Conservation (phyloP, 1,140 invertebrate species). For the Hyposmocoma kahamanoa region DNA sequence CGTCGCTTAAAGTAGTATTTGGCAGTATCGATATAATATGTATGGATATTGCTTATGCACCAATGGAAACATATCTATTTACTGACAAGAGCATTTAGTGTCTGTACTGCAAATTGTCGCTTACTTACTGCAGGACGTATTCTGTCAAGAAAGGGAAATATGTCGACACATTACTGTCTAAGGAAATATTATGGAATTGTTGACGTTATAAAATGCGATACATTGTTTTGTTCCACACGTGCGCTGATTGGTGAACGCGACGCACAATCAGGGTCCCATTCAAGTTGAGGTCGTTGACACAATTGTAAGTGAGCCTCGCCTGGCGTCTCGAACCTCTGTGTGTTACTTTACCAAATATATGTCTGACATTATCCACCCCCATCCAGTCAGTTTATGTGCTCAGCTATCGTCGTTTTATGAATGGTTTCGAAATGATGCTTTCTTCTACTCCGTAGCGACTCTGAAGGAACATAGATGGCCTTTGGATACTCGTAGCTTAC, state of each 20-base stretch:
- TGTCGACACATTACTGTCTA: conserved; percentile 1
- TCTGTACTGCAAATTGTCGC: conserved; percentile 31
- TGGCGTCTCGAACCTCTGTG: conserved; percentile 53
- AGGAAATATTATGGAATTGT: conserved; percentile 12
- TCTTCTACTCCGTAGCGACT: conserved; percentile 21
- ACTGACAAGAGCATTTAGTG: conserved; percentile 16
- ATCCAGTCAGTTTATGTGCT: conserved; percentile 51
- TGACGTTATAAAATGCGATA: conserved; percentile 44
- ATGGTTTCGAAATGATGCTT: conserved; percentile 35
- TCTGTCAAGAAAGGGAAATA: conserved; percentile 1
- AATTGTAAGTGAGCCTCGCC: conserved; percentile 63
- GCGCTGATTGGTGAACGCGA: conserved; percentile 50
- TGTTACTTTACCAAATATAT: conserved; percentile 57
- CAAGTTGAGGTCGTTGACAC: conserved; percentile 68
- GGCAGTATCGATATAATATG: conserved; percentile 23
- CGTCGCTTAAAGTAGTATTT: conserved; percentile 36
- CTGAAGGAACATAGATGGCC: background rate
- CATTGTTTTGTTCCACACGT: conserved; percentile 69
- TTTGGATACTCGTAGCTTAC: conserved; percentile 5
- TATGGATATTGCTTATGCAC: conserved; percentile 33
- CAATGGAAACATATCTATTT: conserved; percentile 14
- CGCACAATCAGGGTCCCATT: conserved; percentile 61
- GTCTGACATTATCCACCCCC: conserved; percentile 40
- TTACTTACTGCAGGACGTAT: conserved; percentile 16
- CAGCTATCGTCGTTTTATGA: conserved; percentile 47